Evolutionary conservation across 92 coral and sea anemone species (phyloP).

Genomic region (Micromussa lordhowensis): DNA sequence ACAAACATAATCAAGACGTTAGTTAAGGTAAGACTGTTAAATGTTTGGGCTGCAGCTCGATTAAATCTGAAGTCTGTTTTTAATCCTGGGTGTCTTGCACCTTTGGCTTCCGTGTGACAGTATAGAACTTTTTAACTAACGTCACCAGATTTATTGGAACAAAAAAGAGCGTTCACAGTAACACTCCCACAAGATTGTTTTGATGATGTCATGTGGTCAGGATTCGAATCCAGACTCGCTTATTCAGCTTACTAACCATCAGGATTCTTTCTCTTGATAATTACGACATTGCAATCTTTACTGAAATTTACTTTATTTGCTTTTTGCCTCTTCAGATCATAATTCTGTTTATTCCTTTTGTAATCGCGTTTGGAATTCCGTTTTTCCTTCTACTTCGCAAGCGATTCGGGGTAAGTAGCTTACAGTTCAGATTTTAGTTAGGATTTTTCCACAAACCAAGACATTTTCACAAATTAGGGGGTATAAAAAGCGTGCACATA

Average conservation of each 20-base stretch:
- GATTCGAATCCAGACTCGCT: neutral
- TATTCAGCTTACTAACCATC: neutral
- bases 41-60: neutral
- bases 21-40: slow-evolving; percentile 69
- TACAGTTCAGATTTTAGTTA: neutral
- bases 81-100: too few relatives aligned
- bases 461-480: neutral
- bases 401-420: slow-evolving; percentile 13
- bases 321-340: slow-evolving; percentile 69
- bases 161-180: too few relatives aligned
- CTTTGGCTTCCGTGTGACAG: too few relatives aligned
- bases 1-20: slow-evolving; percentile 86
- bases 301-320: neutral
- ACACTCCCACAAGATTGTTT: too few relatives aligned
- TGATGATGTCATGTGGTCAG: neutral
- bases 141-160: too few relatives aligned
- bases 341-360: slow-evolving; percentile 86
- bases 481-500: too few relatives aligned
- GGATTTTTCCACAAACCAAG: neutral
- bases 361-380: slow-evolving; percentile 88
- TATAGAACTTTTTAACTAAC: too few relatives aligned
- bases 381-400: slow-evolving; percentile 74
- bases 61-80: too few relatives aligned
- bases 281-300: neutral
- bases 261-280: neutral